Percentiles rank a stretch among this genome's conserved stretches.
phyloP scores from a whole-genome alignment of 2,113 vertebrate species.

The Pelvicachromis taeniatus region DNA sequence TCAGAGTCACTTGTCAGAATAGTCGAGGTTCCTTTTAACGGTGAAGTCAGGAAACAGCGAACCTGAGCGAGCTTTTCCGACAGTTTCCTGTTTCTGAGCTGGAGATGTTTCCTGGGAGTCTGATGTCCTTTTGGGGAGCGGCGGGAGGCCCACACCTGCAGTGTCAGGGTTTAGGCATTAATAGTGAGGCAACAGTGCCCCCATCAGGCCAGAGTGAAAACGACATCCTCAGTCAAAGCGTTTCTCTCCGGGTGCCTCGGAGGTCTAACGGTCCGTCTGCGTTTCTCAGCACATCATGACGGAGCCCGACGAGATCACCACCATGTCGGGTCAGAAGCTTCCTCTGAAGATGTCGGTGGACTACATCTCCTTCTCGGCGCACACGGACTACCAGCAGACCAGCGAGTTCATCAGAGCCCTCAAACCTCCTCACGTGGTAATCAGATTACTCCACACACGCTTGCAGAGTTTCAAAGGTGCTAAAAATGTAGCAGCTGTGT shows the following conservation, averaged over 20 bases:
- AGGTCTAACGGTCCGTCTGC: background rate
- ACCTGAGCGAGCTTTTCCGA: background rate
- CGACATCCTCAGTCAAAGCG: background rate
- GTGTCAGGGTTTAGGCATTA: background rate
- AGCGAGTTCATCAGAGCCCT: slow-evolving; percentile 98
- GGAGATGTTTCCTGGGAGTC: background rate
- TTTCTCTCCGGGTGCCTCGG: background rate
- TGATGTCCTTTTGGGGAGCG: background rate
- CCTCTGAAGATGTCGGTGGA: slow-evolving; percentile 99
- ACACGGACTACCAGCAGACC: slow-evolving; percentile 98
- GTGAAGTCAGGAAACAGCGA: background rate
- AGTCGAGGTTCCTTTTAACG: too few relatives aligned
- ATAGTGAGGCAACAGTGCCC: background rate
- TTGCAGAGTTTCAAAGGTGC: background rate
- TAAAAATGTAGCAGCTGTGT: background rate
- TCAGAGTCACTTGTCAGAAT: too few relatives aligned
- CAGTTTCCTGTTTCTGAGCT: background rate
- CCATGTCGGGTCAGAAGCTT: slow-evolving; percentile 97
- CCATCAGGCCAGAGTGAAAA: background rate
- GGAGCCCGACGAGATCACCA: slow-evolving; percentile 96
- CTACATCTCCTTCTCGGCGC: slow-evolving; percentile 98
- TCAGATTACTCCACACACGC: background rate
- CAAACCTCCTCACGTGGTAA: slow-evolving; percentile 95
- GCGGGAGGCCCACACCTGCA: background rate
- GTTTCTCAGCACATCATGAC: slow-evolving; percentile 94